phyloP scores from a whole-genome alignment of 2,113 vertebrate species.

The Hucho hucho region DNA sequence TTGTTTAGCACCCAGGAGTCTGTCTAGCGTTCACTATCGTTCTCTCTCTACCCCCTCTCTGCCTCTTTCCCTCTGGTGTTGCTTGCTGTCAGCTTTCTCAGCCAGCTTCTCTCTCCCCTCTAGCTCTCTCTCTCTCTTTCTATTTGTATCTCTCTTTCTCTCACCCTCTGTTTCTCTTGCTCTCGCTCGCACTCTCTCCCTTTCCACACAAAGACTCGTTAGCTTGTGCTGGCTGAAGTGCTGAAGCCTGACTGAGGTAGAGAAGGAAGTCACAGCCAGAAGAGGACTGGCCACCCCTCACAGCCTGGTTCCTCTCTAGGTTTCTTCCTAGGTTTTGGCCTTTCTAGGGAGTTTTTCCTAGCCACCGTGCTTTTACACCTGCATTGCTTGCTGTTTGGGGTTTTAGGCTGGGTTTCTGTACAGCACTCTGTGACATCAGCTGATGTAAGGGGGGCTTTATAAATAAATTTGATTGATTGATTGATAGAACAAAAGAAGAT shows the following conservation, averaged over 20 bases:
- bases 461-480: too few species aligned
- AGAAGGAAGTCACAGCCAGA: conserved; percentile 80
- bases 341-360: too few species aligned
- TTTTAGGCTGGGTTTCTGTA: too few species aligned
- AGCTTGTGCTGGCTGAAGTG: conserved; percentile 85
- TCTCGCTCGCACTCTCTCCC: conserved; percentile 10
- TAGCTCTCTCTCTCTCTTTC: conserved; percentile 10
- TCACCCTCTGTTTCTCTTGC: not conserved
- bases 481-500: conserved; percentile 7
- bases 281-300: too few species aligned
- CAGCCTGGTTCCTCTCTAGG: too few species aligned
- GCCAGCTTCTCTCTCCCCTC: conserved; percentile 50
- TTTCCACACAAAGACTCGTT: conserved; percentile 89
- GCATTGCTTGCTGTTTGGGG: too few species aligned
- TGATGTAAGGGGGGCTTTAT: too few species aligned
- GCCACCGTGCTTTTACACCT: too few species aligned
- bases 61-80: not conserved
- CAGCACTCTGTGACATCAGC: too few species aligned
- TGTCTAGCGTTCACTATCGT: conserved; percentile 33
- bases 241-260: conserved; percentile 82
- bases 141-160: not conserved
- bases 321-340: too few species aligned
- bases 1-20: conserved; percentile 81
- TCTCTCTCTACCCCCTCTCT: not conserved
- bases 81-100: not conserved